Conservation (phyloP, 1,140 invertebrate species). For the Hirudo medicinalis region DNA sequence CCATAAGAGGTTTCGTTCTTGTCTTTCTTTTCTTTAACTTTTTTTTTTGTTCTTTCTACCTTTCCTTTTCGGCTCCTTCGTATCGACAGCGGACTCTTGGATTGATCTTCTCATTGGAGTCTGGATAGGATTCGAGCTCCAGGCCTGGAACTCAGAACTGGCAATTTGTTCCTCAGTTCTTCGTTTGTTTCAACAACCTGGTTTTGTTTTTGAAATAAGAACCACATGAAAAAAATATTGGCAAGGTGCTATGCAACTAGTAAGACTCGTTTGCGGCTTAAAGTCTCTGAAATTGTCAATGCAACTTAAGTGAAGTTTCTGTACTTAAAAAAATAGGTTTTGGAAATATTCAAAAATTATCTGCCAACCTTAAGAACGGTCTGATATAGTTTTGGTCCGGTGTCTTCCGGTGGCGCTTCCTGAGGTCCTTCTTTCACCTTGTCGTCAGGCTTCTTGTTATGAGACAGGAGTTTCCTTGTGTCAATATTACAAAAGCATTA, state of each 20-base stretch:
- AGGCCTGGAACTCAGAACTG: not conserved
- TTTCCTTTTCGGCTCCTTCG: no score
- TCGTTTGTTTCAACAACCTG: not conserved
- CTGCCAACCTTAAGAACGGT: not conserved
- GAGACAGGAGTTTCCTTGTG: slow-evolving; percentile 31
- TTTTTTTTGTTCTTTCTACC: no score
- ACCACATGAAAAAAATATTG: not conserved
- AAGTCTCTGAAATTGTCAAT: not conserved
- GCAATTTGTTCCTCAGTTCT: not conserved
- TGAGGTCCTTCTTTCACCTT: not conserved
- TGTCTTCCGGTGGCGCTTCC: not conserved
- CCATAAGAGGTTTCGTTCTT: no score
- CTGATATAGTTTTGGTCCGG: not conserved
- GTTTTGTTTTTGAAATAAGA: not conserved
- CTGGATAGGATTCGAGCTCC: no score
- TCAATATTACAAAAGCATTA: slow-evolving; percentile 1
- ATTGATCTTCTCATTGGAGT: no score
- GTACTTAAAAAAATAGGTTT: no score
- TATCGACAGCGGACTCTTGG: no score
- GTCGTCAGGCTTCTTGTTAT: not conserved
- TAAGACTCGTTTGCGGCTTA: no score
- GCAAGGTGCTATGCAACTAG: no score
- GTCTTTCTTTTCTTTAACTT: no score
- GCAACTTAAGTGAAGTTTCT: not conserved
- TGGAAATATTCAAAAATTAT: not conserved